Base-by-base conservation (phyloP, 2,888 invertebrate genomes). In the Druceiella hillmani region DNA sequence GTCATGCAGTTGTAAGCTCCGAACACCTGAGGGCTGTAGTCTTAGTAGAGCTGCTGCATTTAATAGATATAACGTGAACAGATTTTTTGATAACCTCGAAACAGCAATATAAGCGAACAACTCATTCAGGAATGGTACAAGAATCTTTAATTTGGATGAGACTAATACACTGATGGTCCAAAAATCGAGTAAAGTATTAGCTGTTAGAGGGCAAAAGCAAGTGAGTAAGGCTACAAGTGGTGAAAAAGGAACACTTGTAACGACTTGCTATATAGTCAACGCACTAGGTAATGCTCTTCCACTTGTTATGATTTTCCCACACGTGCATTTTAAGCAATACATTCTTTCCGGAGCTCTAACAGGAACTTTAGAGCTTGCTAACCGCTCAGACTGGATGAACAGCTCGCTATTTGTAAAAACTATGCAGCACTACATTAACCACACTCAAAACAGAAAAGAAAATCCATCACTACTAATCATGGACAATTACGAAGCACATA, bases 321-420 rank as follows among this genome's bases (percentile, higher is more conserved):
- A 2, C 6, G 12, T 17, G 7, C 14, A 33, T n/a, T 13, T 40
- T 11, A 42, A 47, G 37, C 32, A 32, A 11, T 26, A 50, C 33
- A 55, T 57, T 52, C 22, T 55, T 4, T 39, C 17, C 30, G 55
- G 52, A 30, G 53, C 55, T n/a, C 55, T 54, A 25, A 28, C 53
- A 24, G 57, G 53, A 9, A 53, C 55, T 17, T 40, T 56, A 34
- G 56, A 54, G 12, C 41, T 56, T n/a, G 56, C 54, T 10, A 50
- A 44, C 45, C 47, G 45, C 11, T 44, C 48, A 22, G 56, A 56
- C n/a, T 57, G 55, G 55, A 56, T 56, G 52, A 55, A 43, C 17
- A 33, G 48, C 4, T 49, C 52, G 17, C 36, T 51, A 7, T 57
- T 57, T 44, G 22, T 53, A 11, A 17, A 51, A 27, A 27, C 27